Percentiles rank a stretch among this genome's conserved stretches.
Evolutionary conservation across 2,797 vertebrate species (phyloP).

Genomic region (Poecile montanus): DNA sequence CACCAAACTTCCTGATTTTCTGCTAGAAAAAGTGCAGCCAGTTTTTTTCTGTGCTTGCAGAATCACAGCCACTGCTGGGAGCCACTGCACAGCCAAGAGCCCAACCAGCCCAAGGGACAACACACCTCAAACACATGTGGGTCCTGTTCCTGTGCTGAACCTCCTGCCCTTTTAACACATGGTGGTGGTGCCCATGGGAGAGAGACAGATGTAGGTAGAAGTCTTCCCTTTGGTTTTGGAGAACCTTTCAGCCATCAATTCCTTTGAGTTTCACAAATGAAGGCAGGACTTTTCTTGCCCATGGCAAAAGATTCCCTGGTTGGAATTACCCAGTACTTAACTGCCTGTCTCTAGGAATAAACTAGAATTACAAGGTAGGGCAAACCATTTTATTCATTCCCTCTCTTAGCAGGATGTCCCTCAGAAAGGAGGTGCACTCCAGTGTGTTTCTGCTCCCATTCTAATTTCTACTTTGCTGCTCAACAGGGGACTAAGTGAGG

Average conservation of each 20-base stretch:
- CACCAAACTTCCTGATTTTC: background rate
- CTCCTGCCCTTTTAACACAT: background rate
- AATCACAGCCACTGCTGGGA: background rate
- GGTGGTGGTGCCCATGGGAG: background rate
- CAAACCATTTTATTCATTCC: background rate
- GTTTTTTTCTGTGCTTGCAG: background rate
- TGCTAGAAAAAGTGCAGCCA: background rate
- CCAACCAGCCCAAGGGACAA: fast-evolving
- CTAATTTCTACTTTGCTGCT: background rate
- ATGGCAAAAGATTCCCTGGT: background rate
- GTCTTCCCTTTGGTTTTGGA: background rate
- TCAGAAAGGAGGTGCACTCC: background rate
- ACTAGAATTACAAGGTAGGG: background rate
- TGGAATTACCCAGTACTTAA: background rate
- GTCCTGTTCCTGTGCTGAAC: background rate
- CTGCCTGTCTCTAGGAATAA: background rate
- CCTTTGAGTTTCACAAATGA: background rate
- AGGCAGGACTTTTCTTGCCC: background rate
- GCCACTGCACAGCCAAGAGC: background rate
- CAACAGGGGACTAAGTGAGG: background rate
- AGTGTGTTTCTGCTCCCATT: background rate
- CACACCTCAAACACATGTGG: fast-evolving
- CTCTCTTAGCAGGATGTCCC: background rate
- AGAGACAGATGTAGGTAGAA: background rate
- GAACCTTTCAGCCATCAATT: background rate